A percentile compares a stretch with the other conserved stretches of the same genome.
These are phyloP conservation scores for Picus viridis DNA, from an alignment of 2,797 vertebrate species.

Conservation along the genomic window DNA sequence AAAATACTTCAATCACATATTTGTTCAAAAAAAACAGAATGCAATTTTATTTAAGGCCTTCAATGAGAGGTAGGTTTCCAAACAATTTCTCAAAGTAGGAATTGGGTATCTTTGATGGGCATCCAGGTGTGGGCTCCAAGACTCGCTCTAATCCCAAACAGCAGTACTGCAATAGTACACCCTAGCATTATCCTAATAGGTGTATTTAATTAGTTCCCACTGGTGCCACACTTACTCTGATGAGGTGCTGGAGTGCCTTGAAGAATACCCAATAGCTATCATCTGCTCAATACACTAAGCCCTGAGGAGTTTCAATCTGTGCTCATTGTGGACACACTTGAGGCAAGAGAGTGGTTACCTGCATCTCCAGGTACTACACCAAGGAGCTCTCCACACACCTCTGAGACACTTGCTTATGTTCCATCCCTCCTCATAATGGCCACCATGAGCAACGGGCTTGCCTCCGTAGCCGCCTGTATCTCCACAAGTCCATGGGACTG, in stretches of 20 bases:
- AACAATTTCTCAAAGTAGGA: background rate
- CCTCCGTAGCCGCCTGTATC: background rate
- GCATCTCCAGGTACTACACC: accelerated
- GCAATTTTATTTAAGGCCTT: background rate
- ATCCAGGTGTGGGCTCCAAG: background rate
- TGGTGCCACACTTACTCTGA: background rate
- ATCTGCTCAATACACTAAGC: background rate
- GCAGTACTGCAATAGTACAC: background rate
- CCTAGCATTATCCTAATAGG: background rate
- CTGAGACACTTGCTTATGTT: background rate
- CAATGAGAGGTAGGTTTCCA: background rate
- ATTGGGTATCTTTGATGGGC: background rate
- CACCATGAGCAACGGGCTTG: background rate
- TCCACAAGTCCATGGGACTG: too few species aligned
- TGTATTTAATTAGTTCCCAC: background rate
- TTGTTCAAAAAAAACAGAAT: conserved; percentile 1
- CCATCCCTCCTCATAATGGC: background rate
- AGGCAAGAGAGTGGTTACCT: background rate
- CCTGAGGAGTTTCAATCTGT: background rate
- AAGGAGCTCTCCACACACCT: background rate
- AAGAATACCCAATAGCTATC: background rate
- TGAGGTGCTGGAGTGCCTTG: background rate
- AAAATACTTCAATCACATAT: background rate
- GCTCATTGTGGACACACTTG: background rate
- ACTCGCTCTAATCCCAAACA: background rate